phyloP scores from a whole-genome alignment of 2,113 vertebrate species.

The Regulus satrapa region DNA sequence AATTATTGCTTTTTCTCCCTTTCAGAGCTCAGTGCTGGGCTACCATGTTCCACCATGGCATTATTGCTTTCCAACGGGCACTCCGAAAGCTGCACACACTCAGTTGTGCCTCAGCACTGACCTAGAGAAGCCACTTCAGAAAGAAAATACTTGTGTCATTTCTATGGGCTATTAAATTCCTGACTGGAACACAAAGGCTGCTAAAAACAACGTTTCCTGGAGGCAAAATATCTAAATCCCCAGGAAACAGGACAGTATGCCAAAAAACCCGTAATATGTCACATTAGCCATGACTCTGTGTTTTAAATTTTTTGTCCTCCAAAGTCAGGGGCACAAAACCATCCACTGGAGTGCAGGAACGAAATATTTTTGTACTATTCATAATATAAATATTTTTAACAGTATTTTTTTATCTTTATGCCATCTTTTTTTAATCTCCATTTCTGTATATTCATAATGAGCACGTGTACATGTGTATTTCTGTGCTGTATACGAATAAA shows the following conservation, averaged over 20 bases:
- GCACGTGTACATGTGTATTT: neutral
- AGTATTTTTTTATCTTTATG: neutral
- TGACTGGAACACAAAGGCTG: neutral
- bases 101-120: neutral
- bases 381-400: neutral
- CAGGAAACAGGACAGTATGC: neutral
- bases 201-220: neutral
- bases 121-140: neutral
- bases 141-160: neutral
- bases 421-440: neutral
- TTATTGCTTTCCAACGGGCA: fast-evolving
- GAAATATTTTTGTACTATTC: neutral
- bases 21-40: neutral
- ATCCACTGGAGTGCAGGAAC: neutral
- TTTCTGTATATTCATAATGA: neutral
- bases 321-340: neutral
- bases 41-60: fast-evolving
- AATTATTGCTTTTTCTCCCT: neutral
- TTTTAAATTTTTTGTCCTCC: neutral
- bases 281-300: neutral
- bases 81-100: neutral
- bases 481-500: neutral
- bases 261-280: neutral
- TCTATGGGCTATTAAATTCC: neutral
- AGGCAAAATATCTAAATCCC: neutral